phyloP scores from a whole-genome alignment of 2,113 vertebrate species.

The Perca flavescens region DNA sequence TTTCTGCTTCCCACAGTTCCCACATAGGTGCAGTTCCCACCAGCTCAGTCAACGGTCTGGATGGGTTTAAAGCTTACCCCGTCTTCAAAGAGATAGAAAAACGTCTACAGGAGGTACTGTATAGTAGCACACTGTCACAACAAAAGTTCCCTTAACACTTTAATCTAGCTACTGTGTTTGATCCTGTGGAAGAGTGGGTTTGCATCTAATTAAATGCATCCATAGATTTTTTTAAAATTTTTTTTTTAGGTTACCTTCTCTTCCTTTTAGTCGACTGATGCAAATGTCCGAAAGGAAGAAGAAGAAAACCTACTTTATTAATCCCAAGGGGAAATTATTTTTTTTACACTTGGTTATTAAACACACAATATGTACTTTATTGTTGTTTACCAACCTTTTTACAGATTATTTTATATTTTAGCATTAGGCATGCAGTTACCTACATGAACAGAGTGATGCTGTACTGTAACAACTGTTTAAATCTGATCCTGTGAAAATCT shows the following conservation, averaged over 20 bases:
- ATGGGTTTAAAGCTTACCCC: conserved; percentile 89
- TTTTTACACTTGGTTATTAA: too few species aligned
- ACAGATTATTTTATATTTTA: neutral
- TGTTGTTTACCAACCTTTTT: conserved; percentile 29
- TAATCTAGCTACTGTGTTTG: neutral
- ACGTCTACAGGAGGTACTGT: conserved; percentile 88
- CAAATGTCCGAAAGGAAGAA: neutral
- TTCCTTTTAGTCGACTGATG: neutral
- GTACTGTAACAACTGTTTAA: too few species aligned
- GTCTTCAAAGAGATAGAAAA: conserved; percentile 96
- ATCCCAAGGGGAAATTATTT: too few species aligned
- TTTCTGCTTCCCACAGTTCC: conserved; percentile 63
- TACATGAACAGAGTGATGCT: neutral
- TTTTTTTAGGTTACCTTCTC: neutral
- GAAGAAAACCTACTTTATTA: too few species aligned
- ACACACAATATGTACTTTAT: neutral
- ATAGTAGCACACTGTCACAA: conserved; percentile 7
- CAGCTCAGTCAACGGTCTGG: conserved; percentile 76
- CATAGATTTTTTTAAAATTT: neutral
- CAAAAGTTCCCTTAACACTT: neutral
- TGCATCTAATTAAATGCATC: neutral
- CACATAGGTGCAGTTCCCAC: conserved; percentile 82
- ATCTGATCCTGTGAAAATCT: too few species aligned
- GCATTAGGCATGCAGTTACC: neutral
- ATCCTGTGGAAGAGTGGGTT: neutral